Evolutionary conservation across 2,888 invertebrate genomes (phyloP).

Genomic region (Leptinotarsa rubiginosa): DNA sequence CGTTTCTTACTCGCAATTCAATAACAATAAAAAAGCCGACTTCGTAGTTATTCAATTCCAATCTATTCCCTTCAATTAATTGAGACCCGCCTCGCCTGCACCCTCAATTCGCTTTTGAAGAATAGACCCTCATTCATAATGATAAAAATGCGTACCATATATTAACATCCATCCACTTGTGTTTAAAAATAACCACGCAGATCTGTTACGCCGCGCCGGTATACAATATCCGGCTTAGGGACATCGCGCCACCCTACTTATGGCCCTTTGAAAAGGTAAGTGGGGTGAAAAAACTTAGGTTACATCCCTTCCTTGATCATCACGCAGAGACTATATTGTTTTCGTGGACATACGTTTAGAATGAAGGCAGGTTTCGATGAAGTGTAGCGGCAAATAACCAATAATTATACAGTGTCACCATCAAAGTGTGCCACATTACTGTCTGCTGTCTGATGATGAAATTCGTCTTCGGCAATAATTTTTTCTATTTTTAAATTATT

Average conservation of each 20-base stretch:
- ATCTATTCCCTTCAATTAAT: neutral
- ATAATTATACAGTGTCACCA: too few relatives aligned
- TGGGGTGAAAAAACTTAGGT: conserved; percentile 7
- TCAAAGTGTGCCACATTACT: too few relatives aligned
- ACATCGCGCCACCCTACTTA: conserved; percentile 14
- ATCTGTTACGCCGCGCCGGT: neutral
- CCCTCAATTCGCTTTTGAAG: neutral
- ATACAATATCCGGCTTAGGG: conserved; percentile 23
- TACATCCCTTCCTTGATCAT: neutral
- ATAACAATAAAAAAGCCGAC: neutral
- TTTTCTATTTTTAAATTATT: too few relatives aligned
- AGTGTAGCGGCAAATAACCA: neutral
- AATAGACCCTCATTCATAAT: conserved; percentile 14
- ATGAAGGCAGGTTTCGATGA: neutral
- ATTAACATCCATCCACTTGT: conserved; percentile 18
- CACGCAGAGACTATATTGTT: neutral
- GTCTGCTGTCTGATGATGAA: too few relatives aligned
- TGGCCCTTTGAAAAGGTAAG: conserved; percentile 22
- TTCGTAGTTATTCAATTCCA: neutral
- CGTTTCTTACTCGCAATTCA: neutral
- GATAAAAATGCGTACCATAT: conserved; percentile 22
- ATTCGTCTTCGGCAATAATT: too few relatives aligned
- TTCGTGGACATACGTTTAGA: neutral
- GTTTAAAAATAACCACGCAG: conserved; percentile 25
- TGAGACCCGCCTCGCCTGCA: neutral